Evolutionary conservation across 2,113 vertebrate genomes (phyloP), one percentile per base, ranked within the genome.

Genomic region (Alectura lathami): DNA sequence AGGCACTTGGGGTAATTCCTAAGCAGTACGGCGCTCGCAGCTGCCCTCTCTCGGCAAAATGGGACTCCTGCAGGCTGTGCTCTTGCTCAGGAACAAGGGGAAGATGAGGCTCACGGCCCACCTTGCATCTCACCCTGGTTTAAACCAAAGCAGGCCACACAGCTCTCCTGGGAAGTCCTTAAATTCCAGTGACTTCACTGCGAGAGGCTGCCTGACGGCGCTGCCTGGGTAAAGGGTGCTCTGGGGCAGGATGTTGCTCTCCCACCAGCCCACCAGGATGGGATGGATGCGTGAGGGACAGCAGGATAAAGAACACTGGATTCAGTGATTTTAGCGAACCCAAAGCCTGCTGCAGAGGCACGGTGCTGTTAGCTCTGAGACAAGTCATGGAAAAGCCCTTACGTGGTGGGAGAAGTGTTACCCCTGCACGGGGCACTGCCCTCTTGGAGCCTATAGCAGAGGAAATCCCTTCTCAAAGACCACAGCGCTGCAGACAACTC

Each of bases 81-180:
- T 48, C 9, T 13, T 29, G 23, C 47, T 75, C 42, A 4, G 60
- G 38, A 27, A 2, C 0, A 0, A 22, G 51, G 18, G 32, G 22
- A 43, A 66, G 40, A 56, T 4, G 23, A 0, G 2, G 21, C 47
- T 40, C 12, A 15, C 53, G 50, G 60, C 17, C 69, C 17, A 38
- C 23, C 34, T 4, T 32, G 6, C 17, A 1, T 3, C 1, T 3
- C 7, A 3, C 23, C 16, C 27, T 4, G 67, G 70, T 10, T 83
- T 17, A 21, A 51, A 27, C 11, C 5, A 43, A 75, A 56, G 24
- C 77, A 2, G 1, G 30, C 22, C 38, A 42, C 36, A 56, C 54
- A 3, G 21, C 0, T 3, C 7, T 11, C 36, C 32, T 0, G 3
- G 60, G 26, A 29, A 51, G 47, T 42, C 5, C 57, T 6, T 0